Evolutionary conservation across 2,113 vertebrate species (phyloP), one percentile per base, ranked within the genome.

Genomic region (Gobio gobio): DNA sequence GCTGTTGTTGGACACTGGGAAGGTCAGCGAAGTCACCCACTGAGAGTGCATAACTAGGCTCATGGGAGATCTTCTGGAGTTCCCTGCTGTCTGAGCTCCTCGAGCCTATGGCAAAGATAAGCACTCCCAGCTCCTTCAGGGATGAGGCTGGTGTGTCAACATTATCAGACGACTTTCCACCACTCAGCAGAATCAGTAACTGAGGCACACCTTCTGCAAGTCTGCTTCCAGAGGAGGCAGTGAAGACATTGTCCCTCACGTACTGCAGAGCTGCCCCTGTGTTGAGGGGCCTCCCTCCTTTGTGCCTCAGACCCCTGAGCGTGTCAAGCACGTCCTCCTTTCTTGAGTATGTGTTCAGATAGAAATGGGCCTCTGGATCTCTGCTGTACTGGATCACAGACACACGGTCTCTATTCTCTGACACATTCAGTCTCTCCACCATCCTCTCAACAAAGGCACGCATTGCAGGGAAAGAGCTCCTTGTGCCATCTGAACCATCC

Each of bases 321-420:
- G n/a, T 26, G 10, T 76, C 66, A 33, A 87, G 43, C 49, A 85
- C 45, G 6, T 82, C 49, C 0, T 54, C 72, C 45, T 85, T 84
- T 36, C 8, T 81, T 4, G 66, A 24, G 51, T 83, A 81, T 33
- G 85, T 82, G 56, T 84, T 90, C 16, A 90, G 82, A 58, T 82
- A 61, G 76, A 90, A 87, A 64, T 77, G 45, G 5, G 82, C 78
- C 36, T 82, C 64, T 22, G 74, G 47, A 10, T 91, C 2, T 95
- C 95, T 86, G 96, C 95, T 63, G 89, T 98, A 99, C 91, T 99
- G 98, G 20, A 97, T 94, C 5, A 98, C 87, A 0, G 93, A 96
- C 0, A 99, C 90, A 1, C 96, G 94, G 76, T 97, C 95, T 94
- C 95, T 94, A 83, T 93, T 96, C 54, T 96, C 94, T 18, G 94